Percentiles rank a stretch among this genome's conserved stretches.
Conservation (phyloP, 2,888 invertebrate genomes). For the Automeris io region DNA sequence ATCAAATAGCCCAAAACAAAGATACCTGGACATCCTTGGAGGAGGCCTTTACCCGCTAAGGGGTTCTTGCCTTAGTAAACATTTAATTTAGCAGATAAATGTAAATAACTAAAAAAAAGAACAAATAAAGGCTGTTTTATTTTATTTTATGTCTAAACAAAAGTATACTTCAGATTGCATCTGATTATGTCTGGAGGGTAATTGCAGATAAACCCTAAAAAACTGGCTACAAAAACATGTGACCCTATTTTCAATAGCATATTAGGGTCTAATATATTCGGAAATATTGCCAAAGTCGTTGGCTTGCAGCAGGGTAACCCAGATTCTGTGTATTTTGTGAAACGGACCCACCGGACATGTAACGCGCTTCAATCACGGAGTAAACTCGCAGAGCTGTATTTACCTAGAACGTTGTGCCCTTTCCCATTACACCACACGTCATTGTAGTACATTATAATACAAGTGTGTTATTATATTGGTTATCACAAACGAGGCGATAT, state of each 20-base stretch:
- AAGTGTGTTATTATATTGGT: neutral
- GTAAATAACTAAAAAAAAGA: too few species aligned
- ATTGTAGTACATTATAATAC: slow-evolving; percentile 21
- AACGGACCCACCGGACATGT: slow-evolving; percentile 69
- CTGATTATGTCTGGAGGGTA: too few species aligned
- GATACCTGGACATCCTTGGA: too few species aligned
- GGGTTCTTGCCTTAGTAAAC: too few species aligned
- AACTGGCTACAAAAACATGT: too few species aligned
- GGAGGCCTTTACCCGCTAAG: too few species aligned
- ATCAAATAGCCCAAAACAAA: too few species aligned
- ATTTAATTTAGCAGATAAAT: too few species aligned
- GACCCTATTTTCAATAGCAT: neutral
- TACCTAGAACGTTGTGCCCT: slow-evolving; percentile 48
- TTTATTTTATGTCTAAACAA: too few species aligned
- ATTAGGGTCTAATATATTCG: neutral
- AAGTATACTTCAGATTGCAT: too few species aligned
- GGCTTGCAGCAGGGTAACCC: slow-evolving; percentile 36
- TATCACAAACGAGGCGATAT: neutral
- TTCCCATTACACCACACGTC: slow-evolving; percentile 21
- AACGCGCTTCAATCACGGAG: slow-evolving; percentile 76
- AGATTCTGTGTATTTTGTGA: slow-evolving; percentile 70
- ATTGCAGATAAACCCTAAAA: too few species aligned
- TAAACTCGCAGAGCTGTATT: slow-evolving; percentile 68
- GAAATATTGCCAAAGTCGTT: slow-evolving; percentile 10
- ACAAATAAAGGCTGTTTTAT: too few species aligned